Conservation (phyloP, 1,140 invertebrate genomes). For the Helicoverpa zea region DNA sequence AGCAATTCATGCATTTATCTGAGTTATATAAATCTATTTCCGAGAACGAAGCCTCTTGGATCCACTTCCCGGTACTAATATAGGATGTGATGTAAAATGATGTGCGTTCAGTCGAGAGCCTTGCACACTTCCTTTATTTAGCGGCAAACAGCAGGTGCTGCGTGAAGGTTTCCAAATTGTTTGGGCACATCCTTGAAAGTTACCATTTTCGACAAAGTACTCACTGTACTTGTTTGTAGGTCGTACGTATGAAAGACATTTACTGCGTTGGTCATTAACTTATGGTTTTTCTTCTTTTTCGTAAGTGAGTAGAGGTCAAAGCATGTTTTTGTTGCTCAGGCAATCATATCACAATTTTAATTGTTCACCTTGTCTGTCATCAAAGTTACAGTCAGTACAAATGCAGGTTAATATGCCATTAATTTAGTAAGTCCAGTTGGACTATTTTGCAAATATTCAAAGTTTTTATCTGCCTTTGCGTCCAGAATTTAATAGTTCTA, state of each 20-base stretch:
- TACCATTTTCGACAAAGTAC: slow-evolving; percentile 6
- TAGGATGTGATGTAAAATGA: slow-evolving; percentile 39
- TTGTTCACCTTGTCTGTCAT: background rate
- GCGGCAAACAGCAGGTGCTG: slow-evolving; percentile 20
- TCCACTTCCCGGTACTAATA: slow-evolving; percentile 27
- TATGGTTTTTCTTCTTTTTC: slow-evolving; percentile 28
- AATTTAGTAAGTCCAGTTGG: background rate
- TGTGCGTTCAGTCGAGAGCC: slow-evolving; percentile 22
- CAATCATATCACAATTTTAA: background rate
- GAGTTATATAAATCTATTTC: slow-evolving; percentile 30
- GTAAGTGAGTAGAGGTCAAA: slow-evolving; percentile 6
- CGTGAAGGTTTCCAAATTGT: slow-evolving; percentile 36
- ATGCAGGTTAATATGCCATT: no score
- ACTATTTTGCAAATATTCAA: background rate
- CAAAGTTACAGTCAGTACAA: background rate
- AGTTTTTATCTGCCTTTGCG: background rate
- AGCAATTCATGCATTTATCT: slow-evolving; percentile 3
- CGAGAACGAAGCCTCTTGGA: slow-evolving; percentile 19
- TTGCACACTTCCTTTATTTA: slow-evolving; percentile 38
- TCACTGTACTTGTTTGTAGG: slow-evolving; percentile 17
- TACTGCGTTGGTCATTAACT: background rate
- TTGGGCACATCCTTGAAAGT: slow-evolving; percentile 39
- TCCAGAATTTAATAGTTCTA: no score
- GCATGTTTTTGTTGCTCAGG: slow-evolving; percentile 3
- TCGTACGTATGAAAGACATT: background rate